A percentile compares a stretch with the other conserved stretches of the same genome.
phyloP scores from a whole-genome alignment of 92 coral and sea anemone genomes.

The Heteractis magnifica region DNA sequence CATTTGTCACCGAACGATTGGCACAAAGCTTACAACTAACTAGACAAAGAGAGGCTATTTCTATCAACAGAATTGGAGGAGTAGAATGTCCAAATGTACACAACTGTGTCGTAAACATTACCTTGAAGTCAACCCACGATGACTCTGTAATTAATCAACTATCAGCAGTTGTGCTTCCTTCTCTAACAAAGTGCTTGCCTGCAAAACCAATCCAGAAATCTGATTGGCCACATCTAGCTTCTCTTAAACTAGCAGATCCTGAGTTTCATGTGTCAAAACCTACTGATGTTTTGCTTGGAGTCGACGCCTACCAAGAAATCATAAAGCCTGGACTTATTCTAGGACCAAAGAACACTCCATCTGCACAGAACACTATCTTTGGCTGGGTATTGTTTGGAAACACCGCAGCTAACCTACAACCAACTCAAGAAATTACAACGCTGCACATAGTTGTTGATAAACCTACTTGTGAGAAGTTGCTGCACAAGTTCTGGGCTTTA shows the following conservation, averaged over 20 bases:
- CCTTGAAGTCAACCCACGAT: constrained; percentile 22
- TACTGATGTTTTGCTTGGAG: constrained; percentile 44
- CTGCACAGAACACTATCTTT: no score
- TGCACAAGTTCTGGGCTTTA: constrained; percentile 52
- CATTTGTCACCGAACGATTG: no score
- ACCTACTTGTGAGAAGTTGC: constrained; percentile 35
- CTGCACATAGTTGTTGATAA: no score
- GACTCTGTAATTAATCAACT: constrained; percentile 1
- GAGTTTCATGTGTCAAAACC: constrained; percentile 46
- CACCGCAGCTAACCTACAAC: no score
- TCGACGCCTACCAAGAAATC: constrained; percentile 40
- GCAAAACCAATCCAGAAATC: constrained; percentile 29
- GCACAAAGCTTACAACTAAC: no score
- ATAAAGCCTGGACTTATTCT: constrained; percentile 53
- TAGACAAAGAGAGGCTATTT: no score
- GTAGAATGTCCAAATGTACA: no score
- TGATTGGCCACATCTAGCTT: constrained; percentile 40
- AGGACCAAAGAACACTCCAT: constrained; percentile 16
- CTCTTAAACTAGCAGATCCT: constrained; percentile 49
- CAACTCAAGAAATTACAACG: neutral
- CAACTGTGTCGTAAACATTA: neutral
- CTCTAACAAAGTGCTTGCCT: constrained; percentile 39
- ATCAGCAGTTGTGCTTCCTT: constrained; percentile 51
- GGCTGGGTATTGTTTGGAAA: no score
- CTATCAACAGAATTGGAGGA: no score